phyloP scores from a whole-genome alignment of 2,113 vertebrate species.

The Pycnonotus jocosus region DNA sequence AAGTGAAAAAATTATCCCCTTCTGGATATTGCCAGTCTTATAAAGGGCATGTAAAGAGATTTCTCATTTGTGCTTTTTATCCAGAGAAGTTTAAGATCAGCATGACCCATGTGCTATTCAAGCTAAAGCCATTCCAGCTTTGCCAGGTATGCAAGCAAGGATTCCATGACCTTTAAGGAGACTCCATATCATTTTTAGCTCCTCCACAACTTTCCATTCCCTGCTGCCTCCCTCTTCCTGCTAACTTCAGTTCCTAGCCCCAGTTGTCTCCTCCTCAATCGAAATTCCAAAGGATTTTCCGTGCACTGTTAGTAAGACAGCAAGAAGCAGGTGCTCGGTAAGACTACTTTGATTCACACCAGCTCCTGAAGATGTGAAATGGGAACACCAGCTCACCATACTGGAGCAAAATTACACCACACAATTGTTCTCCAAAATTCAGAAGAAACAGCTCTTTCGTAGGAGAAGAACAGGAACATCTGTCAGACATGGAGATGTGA shows the following conservation, averaged over 20 bases:
- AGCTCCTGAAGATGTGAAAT: not conserved
- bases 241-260: not conserved
- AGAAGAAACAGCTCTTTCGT: not conserved
- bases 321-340: slow-evolving; percentile 13
- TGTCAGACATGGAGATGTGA: not conserved
- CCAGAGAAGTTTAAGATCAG: not conserved
- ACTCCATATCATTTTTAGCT: not conserved
- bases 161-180: slow-evolving; percentile 28
- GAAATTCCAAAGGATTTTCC: slow-evolving; percentile 25
- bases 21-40: not conserved
- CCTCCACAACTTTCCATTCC: not conserved
- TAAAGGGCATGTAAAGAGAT: not conserved
- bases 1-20: not conserved
- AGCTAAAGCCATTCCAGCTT: not conserved
- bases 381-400: not conserved
- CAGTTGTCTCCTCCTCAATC: not conserved
- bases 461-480: not conserved
- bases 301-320: not conserved
- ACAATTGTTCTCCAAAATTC: not conserved
- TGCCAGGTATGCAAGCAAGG: not conserved
- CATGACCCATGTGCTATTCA: not conserved
- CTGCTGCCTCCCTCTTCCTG: not conserved
- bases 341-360: not conserved
- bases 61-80: not conserved
- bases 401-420: not conserved